Base-by-base conservation (phyloP, 35 echinoderm and acorn worm genomes). In the Antedon bifida region DNA sequence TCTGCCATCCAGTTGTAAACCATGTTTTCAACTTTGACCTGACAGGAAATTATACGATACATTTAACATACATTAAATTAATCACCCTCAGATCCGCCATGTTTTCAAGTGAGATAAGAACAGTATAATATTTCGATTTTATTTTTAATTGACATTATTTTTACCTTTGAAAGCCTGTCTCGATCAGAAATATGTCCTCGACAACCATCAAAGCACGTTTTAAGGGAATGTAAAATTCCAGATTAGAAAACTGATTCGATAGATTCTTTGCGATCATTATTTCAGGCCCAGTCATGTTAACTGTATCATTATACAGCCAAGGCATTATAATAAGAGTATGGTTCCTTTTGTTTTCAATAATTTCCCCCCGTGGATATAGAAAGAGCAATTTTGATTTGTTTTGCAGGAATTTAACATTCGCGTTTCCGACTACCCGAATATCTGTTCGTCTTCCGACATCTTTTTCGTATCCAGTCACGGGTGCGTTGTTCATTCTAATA, bases 301-400 rank as follows among this genome's bases (percentile, higher is more conserved):
- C 23, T 17, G 74, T 75, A 19, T 33, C 55, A 13, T 30, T 31
- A 17, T 26, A 21, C 8, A 74, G 74, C 30, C 33, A 84, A 9
- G 77, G 14, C 31, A 86, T 38, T 29, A 84, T 76, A 29, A 78
- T 84, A 46, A 84, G 81, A 29, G 87, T 44, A 77, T 81, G 76
- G 10, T 29, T 42, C 0, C 29, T 21, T 23, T 5, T 8, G 73
- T 78, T 84, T 0, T 32, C 28, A 26, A 77, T 30, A 36, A 45
- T 39, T 75, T 89, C 16, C 39, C 39, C 16, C n/a, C n/a, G 38
- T 26, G 51, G 51, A 64, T 2, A 2, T 7, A 2, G 51, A 64
- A 64, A 64, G 26, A 64, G 51, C 19, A 23, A 11, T 21, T 64
- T 21, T 16, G 51, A 64, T 19, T 64, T 11, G 51, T 64, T 64